These are phyloP conservation scores for Scotopteryx bipunctaria DNA, from an alignment of 2,888 invertebrate genomes.

Conservation along the genomic window DNA sequence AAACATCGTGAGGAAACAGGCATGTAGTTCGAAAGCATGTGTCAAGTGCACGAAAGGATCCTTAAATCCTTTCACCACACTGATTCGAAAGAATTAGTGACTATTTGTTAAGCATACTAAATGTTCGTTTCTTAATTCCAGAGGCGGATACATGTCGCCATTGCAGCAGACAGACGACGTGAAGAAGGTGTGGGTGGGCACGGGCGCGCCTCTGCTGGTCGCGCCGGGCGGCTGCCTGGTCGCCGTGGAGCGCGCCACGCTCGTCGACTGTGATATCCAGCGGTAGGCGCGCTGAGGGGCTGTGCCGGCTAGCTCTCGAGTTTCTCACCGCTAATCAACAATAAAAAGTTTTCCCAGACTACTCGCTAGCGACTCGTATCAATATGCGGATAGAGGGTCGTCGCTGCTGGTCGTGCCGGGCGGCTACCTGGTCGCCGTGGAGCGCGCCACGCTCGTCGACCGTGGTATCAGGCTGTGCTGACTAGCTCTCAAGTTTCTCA, in stretches of 20 bases:
- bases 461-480: slow-evolving; percentile 73
- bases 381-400: slow-evolving; percentile 63
- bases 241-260: slow-evolving; percentile 71
- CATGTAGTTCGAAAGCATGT: no score
- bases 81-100: not conserved
- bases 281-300: slow-evolving; percentile 71
- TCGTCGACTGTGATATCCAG: slow-evolving; percentile 77
- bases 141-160: slow-evolving; percentile 76
- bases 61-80: no score
- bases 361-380: no score
- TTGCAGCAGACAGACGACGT: slow-evolving; percentile 69
- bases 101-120: not conserved
- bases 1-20: no score
- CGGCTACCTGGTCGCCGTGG: slow-evolving; percentile 74
- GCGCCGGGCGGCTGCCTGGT: slow-evolving; percentile 73
- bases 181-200: slow-evolving; percentile 78
- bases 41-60: no score
- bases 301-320: slow-evolving; percentile 46
- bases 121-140: slow-evolving; percentile 47
- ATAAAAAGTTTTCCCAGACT: no score
- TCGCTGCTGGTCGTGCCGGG: slow-evolving; percentile 70
- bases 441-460: slow-evolving; percentile 71
- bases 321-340: not conserved
- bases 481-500: slow-evolving; percentile 17
- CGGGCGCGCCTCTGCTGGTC: slow-evolving; percentile 65